Evolutionary conservation across 1,140 invertebrate genomes (phyloP).

Genomic region (Streblospio benedicti): DNA sequence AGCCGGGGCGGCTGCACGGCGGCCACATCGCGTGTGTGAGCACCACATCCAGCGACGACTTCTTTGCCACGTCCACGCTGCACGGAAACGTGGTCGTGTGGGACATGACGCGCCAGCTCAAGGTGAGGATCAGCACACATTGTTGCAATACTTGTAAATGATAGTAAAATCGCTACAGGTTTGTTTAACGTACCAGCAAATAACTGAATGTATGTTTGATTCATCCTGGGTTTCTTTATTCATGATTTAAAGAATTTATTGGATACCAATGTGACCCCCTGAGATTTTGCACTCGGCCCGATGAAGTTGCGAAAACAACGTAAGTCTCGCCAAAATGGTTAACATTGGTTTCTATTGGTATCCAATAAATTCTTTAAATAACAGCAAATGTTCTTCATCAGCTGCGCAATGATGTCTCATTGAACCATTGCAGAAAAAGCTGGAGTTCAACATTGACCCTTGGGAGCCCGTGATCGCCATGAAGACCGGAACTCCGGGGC

Average conservation of each 20-base stretch:
- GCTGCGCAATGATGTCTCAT: too few species aligned
- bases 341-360: too few species aligned
- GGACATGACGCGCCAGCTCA: constrained; percentile 66
- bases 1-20: constrained; percentile 58
- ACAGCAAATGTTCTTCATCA: too few species aligned
- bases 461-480: constrained; percentile 36
- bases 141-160: not conserved
- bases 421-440: constrained; percentile 39
- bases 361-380: too few species aligned
- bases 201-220: too few species aligned
- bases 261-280: too few species aligned
- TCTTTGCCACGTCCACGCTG: constrained; percentile 54
- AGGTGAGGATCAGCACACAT: constrained; percentile 42
- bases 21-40: constrained; percentile 57
- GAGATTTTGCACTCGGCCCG: too few species aligned
- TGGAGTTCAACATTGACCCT: constrained; percentile 43
- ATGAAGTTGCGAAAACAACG: too few species aligned
- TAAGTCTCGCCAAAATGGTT: too few species aligned
- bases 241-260: too few species aligned
- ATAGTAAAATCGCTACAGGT: not conserved
- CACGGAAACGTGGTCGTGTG: constrained; percentile 59
- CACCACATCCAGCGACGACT: constrained; percentile 56
- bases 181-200: too few species aligned
- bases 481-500: constrained; percentile 37
- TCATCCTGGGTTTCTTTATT: too few species aligned